Conservation (phyloP, 2,113 vertebrate species). For the Paramormyrops kingsleyae region DNA sequence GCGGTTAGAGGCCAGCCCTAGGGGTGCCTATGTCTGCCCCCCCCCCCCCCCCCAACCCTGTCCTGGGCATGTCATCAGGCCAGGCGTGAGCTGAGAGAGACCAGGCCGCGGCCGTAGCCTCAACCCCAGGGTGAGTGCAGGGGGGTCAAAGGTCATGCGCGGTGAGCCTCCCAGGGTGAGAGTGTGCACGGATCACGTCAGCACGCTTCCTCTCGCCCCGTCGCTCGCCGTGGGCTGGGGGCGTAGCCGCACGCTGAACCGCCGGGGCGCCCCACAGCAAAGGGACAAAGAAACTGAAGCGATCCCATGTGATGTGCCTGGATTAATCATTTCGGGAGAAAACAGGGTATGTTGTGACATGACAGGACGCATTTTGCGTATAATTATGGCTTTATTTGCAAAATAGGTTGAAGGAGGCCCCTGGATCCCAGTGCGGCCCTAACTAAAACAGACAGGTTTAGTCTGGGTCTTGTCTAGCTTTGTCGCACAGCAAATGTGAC, state of each 20-base stretch:
- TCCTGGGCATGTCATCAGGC: slow-evolving; percentile 4
- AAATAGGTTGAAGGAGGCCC: neutral
- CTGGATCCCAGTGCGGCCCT: neutral
- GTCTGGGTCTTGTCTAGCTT: slow-evolving; percentile 6
- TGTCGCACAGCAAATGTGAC: neutral
- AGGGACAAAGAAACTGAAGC: neutral
- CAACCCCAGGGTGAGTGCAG: slow-evolving; percentile 72
- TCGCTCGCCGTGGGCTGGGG: neutral
- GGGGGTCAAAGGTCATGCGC: slow-evolving; percentile 66
- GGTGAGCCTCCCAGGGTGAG: slow-evolving; percentile 51
- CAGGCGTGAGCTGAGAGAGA: neutral
- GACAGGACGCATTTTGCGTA: neutral
- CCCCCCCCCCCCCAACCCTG: neutral
- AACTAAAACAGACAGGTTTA: slow-evolving; percentile 6
- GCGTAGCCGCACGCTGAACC: neutral
- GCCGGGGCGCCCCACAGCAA: neutral
- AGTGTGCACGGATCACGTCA: slow-evolving; percentile 59
- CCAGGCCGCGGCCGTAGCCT: slow-evolving; percentile 38
- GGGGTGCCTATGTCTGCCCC: slow-evolving; percentile 42
- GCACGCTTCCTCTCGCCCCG: slow-evolving; percentile 53
- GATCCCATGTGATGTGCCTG: neutral
- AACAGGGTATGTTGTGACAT: neutral
- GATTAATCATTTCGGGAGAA: neutral
- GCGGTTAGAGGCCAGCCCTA: slow-evolving; percentile 52
- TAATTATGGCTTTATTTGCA: slow-evolving; percentile 2